Conservation (phyloP, 2,797 vertebrate species). For the Pseudomugil tenellus region DNA sequence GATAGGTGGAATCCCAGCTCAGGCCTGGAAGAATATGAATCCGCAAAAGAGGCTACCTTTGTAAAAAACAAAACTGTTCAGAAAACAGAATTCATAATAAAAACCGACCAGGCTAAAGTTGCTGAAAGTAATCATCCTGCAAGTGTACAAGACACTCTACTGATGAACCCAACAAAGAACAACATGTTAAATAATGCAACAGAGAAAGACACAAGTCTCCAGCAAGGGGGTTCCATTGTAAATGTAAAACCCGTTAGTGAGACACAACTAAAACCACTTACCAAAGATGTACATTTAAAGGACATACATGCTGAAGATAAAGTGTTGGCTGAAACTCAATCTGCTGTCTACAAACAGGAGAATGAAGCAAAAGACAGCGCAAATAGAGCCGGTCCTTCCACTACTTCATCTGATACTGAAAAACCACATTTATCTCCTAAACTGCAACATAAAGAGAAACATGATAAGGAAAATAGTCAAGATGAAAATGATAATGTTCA, state of each 20-base stretch:
- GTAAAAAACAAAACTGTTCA: constrained; percentile 5
- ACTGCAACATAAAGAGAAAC: constrained; percentile 17
- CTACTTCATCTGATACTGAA: constrained; percentile 21
- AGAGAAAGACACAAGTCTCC: constrained; percentile 23
- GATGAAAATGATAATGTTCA: constrained; percentile 46
- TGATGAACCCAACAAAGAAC: constrained; percentile 14
- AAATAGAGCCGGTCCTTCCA: constrained; percentile 24
- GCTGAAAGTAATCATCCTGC: constrained; percentile 16
- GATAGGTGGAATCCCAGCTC: constrained; percentile 20
- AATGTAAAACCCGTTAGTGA: constrained; percentile 34
- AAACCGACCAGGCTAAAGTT: constrained; percentile 31
- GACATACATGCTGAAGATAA: constrained; percentile 63
- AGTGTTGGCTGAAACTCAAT: constrained; percentile 58
- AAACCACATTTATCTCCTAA: constrained; percentile 10
- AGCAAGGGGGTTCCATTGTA: constrained; percentile 21
- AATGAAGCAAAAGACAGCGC: constrained; percentile 38
- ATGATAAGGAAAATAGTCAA: constrained; percentile 22
- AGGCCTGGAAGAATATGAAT: constrained; percentile 27
- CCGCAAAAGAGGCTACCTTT: constrained; percentile 31
- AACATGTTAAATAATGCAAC: constrained; percentile 20
- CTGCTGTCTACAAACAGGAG: constrained; percentile 45
- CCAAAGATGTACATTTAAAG: constrained; percentile 27
- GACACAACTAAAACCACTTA: constrained; percentile 38
- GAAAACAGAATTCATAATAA: constrained; percentile 20
- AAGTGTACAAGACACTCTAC: constrained; percentile 35